A percentile compares a stretch with the other conserved stretches of the same genome.
Evolutionary conservation across 2,113 vertebrate species (phyloP).

Genomic region (Pimephales promelas): DNA sequence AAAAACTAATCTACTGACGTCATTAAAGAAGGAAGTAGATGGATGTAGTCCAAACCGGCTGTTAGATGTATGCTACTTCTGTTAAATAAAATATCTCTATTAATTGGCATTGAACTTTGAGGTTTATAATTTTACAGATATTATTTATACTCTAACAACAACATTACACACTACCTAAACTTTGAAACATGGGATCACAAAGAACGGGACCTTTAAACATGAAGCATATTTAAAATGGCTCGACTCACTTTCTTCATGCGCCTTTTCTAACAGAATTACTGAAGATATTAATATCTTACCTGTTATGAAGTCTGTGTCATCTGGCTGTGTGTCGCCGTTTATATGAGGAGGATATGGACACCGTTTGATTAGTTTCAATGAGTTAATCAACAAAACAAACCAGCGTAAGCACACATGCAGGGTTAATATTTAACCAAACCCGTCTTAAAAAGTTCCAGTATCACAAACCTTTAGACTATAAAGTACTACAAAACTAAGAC

Average conservation of each 20-base stretch:
- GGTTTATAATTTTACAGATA: too few species aligned
- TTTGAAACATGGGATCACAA: too few species aligned
- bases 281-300: neutral
- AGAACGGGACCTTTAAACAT: too few species aligned
- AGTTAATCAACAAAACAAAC: slow-evolving; percentile 57
- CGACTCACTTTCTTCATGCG: neutral
- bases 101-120: too few species aligned
- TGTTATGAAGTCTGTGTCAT: neutral
- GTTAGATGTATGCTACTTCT: too few species aligned
- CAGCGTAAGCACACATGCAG: neutral
- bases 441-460: neutral
- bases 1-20: too few species aligned
- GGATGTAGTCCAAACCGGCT: too few species aligned
- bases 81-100: too few species aligned
- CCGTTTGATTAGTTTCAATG: slow-evolving; percentile 30
- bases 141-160: too few species aligned
- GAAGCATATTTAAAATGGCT: too few species aligned
- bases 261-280: neutral
- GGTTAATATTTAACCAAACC: slow-evolving; percentile 46
- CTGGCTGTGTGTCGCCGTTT: neutral
- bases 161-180: too few species aligned
- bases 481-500: neutral
- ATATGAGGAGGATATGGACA: neutral
- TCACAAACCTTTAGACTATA: neutral
- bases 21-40: too few species aligned